phyloP scores from a whole-genome alignment of 2,888 invertebrate genomes.

The Himalopsyche kuldschensis region DNA sequence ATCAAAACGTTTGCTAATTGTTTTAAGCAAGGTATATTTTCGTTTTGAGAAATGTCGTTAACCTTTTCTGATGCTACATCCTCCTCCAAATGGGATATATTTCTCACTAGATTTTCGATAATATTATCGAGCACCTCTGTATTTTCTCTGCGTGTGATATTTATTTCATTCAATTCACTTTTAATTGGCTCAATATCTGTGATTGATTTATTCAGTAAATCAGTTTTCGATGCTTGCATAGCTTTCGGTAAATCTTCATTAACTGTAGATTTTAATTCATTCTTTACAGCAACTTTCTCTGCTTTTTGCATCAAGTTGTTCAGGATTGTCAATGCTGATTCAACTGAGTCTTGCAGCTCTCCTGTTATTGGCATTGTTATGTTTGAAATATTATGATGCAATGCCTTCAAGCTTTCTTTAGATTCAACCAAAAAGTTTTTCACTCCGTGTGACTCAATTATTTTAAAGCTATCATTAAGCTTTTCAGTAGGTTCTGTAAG shows the following conservation, averaged over 20 bases:
- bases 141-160: slow-evolving; percentile 1
- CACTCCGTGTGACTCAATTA: slow-evolving; percentile 49
- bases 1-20: slow-evolving; percentile 32
- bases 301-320: background rate
- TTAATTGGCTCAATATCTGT: background rate
- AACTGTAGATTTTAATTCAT: background rate
- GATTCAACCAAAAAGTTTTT: slow-evolving; percentile 48
- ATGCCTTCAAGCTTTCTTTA: slow-evolving; percentile 46
- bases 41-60: slow-evolving; percentile 23
- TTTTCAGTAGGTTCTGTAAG: slow-evolving; percentile 57
- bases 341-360: slow-evolving; percentile 7
- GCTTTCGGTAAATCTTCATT: background rate
- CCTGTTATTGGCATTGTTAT: background rate
- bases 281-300: background rate
- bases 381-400: slow-evolving; percentile 45
- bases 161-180: background rate
- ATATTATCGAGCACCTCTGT: slow-evolving; percentile 23
- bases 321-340: background rate
- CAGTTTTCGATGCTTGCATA: background rate
- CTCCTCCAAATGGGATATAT: slow-evolving; percentile 15
- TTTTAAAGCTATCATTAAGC: slow-evolving; percentile 50
- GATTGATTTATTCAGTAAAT: background rate
- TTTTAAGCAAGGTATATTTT: slow-evolving; percentile 20
- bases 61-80: slow-evolving; percentile 20
- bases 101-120: slow-evolving; percentile 26